Conservation (phyloP, 1,140 invertebrate species). For the Drosophila hydei region DNA sequence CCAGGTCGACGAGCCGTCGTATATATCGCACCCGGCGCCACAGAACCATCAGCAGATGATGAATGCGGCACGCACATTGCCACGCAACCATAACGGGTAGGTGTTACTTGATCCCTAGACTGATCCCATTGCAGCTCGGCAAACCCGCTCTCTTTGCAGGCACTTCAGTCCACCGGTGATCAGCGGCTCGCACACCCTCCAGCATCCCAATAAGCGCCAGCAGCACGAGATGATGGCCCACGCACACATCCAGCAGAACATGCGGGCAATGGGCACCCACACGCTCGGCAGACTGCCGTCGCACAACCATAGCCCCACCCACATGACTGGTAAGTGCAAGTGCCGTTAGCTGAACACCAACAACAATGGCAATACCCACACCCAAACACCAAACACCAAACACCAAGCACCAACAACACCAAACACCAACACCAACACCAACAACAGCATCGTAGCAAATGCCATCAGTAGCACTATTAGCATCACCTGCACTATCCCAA, state of each 20-base stretch:
- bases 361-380: background rate
- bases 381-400: slow-evolving; percentile 14
- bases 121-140: slow-evolving; percentile 53
- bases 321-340: slow-evolving; percentile 78
- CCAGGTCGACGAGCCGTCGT: slow-evolving; percentile 82
- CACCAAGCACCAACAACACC: background rate
- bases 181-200: slow-evolving; percentile 82
- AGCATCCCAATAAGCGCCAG: slow-evolving; percentile 82
- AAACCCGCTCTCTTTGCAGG: slow-evolving; percentile 54
- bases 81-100: slow-evolving; percentile 84
- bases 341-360: background rate
- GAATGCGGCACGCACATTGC: slow-evolving; percentile 81
- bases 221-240: slow-evolving; percentile 84
- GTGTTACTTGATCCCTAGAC: slow-evolving; percentile 49
- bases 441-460: slow-evolving; percentile 1
- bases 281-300: slow-evolving; percentile 85
- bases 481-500: slow-evolving; percentile 5
- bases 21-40: slow-evolving; percentile 81
- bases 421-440: slow-evolving; percentile 11
- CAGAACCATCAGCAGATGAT: slow-evolving; percentile 84
- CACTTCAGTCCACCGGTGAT: slow-evolving; percentile 83
- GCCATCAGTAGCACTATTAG: slow-evolving; percentile 28
- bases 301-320: slow-evolving; percentile 84
- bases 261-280: slow-evolving; percentile 85
- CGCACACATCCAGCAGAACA: slow-evolving; percentile 84